Evolutionary conservation across 2,113 vertebrate genomes (phyloP), one percentile per base, ranked within the genome.

Genomic region (Spea multiplicata): DNA sequence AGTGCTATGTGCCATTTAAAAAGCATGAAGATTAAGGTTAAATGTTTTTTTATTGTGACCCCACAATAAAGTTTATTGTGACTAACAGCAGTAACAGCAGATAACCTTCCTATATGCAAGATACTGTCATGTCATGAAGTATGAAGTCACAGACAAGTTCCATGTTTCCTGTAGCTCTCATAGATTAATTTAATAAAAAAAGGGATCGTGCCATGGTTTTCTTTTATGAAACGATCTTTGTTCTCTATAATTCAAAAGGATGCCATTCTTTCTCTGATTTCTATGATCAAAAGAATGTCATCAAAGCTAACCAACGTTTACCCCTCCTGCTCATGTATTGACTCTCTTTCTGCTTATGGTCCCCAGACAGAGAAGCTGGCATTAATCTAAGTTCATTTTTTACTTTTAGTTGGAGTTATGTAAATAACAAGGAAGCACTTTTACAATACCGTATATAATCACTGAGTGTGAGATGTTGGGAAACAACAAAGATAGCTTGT

Each of bases 221-320:
- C 77, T 67, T 73, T 67, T 50, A 67, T 73, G 66, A 12, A 73
- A 80, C 44, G 64, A 66, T 64, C 71, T 78, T 80, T 80, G 77
- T 80, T 80, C 71, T 73, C 14, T 2, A 4, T 17, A 16, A 73
- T 73, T 80, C 62, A 80, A 80, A 80, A 61, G 70, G 70, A 73
- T 45, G 71, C 48, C 50, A 67, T 10, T 6, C 16, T 52, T 68
- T 73, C 65, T 65, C 62, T 80, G 77, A 80, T 80, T 80, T 72
- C 17, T 67, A 67, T 68, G 77, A 80, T 80, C 77, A 80, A 80
- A 80, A 73, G 77, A 49, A n/a, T 80, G 71, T 80, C 77, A 80
- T 80, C 77, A 80, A 80, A 80, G 77, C 65, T 45, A 30, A 49
- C 52, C 77, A 67, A 47, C 44, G 47, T 73, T 68, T 73, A 73